Evolutionary conservation across 2,888 invertebrate species (phyloP), one percentile per base, ranked within the genome.

Genomic region (Elegia similella): DNA sequence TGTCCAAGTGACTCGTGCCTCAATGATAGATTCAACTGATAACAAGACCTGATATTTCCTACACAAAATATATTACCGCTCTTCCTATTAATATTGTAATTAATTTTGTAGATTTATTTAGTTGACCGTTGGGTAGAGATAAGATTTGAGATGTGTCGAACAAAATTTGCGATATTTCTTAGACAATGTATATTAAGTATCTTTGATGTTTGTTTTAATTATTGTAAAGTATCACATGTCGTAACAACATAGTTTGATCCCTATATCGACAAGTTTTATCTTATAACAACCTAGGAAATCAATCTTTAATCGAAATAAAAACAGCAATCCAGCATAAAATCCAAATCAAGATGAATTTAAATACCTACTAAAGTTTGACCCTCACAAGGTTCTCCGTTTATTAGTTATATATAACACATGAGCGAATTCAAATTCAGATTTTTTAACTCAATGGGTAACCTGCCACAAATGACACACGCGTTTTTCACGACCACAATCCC

Each of bases 1-100:
- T 56, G 56, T 56, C 42, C 47, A 53, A 62, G 66, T 66, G 60
- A 69, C 62, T 68, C 62, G 58, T 60, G 44, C 55, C 61, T 63
- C 56, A 66, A 52, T 60, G 56, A 56, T 56, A 47, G 48, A 38
- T 47, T 29, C 15, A 48, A 56, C 30, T 48, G 56, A 56, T 56
- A 56, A 48, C 48, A 12, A 15, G 29, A 23, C 42, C 47, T 15
- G 29, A 56, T 56, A 56, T 56, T 56, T 56, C 42, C 53, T 42
- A 30, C 48, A 42, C 54, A 23, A 29, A 56, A 42, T 42, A 42
- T 47, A 55, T 48, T 38, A 30, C 42, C 12, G 43, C 43, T 30
- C 43, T 54, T 53, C 43, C 16, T 54, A 42, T 54, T 43, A 54
- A 44, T 30, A 54, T 32, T 30, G 53, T 54, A 54, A 54, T 53